phyloP scores from a whole-genome alignment of 2,888 invertebrate genomes.

The Julus scanicus region DNA sequence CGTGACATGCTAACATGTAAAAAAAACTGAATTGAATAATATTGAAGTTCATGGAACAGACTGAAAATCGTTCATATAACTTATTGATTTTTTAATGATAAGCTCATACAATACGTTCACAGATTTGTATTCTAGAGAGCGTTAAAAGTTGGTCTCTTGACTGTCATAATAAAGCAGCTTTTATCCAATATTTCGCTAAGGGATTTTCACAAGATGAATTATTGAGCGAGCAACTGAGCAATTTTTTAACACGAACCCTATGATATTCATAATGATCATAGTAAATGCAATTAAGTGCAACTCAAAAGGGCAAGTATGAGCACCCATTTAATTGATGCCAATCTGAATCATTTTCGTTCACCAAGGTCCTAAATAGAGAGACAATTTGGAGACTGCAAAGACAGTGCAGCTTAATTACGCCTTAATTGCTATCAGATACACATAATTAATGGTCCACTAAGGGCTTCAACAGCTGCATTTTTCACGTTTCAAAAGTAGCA shows the following conservation, averaged over 20 bases:
- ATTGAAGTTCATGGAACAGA: neutral
- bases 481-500: neutral
- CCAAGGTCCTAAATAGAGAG: neutral
- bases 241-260: neutral
- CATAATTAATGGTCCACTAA: neutral
- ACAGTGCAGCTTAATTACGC: neutral
- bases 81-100: constrained; percentile 2
- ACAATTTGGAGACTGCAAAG: constrained; percentile 2
- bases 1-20: too few species aligned
- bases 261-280: neutral
- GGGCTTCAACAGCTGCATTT: neutral
- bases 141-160: neutral
- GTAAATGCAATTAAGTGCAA: neutral
- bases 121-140: neutral
- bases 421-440: constrained; percentile 2
- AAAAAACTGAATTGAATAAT: neutral
- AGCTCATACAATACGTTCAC: neutral
- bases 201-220: neutral
- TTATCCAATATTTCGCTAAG: neutral
- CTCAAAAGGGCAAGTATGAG: neutral
- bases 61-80: neutral
- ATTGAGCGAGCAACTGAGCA: neutral
- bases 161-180: neutral
- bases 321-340: constrained; percentile 19
- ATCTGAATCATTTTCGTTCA: neutral